These are phyloP conservation scores for Pteria penguin DNA, from an alignment of 2,888 invertebrate genomes.

Conservation along the genomic window DNA sequence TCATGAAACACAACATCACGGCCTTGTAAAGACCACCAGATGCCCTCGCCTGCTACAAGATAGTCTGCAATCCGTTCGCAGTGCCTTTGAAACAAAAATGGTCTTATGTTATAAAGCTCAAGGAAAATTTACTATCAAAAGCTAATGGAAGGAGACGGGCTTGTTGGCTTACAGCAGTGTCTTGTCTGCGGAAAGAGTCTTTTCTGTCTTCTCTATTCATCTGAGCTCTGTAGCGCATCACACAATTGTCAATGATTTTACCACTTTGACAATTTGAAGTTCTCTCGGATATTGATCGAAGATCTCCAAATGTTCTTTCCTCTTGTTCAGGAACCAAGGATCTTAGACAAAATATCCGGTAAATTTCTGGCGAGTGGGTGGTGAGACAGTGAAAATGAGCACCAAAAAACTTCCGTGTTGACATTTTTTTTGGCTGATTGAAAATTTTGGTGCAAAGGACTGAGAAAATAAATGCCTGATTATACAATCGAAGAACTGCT, in stretches of 20 bases:
- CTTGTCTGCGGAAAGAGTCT: background rate
- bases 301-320: slow-evolving; percentile 17
- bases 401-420: slow-evolving; percentile 19
- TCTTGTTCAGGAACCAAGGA: slow-evolving; percentile 12
- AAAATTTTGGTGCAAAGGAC: background rate
- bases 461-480: slow-evolving; percentile 12
- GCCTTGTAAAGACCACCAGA: slow-evolving; percentile 1
- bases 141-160: slow-evolving; percentile 10
- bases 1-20: slow-evolving; percentile 17
- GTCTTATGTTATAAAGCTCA: background rate
- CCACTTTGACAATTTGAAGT: slow-evolving; percentile 9
- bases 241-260: slow-evolving; percentile 12
- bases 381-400: slow-evolving; percentile 15
- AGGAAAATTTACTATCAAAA: background rate
- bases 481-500: slow-evolving; percentile 17
- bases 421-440: slow-evolving; percentile 5
- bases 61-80: slow-evolving; percentile 16
- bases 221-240: slow-evolving; percentile 6
- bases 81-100: slow-evolving; percentile 7
- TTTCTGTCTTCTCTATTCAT: background rate
- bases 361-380: slow-evolving; percentile 5
- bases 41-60: background rate
- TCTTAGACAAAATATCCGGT: background rate
- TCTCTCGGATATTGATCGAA: background rate
- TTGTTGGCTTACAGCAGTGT: slow-evolving; percentile 13